Evolutionary conservation across 2,113 vertebrate genomes (phyloP).

Genomic region (Odocoileus virginianus): DNA sequence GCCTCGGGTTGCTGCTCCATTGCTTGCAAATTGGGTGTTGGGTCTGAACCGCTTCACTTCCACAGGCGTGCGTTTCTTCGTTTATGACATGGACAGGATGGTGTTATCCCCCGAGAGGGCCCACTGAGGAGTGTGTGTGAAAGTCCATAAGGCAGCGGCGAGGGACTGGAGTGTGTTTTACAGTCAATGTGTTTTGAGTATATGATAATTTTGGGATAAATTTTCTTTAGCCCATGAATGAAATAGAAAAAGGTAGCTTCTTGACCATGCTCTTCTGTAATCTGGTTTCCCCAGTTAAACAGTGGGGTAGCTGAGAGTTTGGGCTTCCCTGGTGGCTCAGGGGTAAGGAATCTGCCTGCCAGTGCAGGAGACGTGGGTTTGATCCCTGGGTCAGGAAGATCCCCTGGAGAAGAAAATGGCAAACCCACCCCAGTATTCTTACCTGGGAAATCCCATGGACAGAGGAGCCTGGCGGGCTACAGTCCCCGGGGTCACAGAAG

Average conservation of each 20-base stretch:
- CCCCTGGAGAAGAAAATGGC: not conserved
- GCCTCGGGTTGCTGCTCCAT: not conserved
- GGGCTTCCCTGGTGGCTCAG: not conserved
- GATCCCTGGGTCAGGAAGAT: not conserved
- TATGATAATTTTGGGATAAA: not conserved
- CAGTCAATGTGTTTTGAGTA: not conserved
- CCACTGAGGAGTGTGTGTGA: fast-evolving
- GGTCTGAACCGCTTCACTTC: not conserved
- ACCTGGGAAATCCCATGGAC: not conserved
- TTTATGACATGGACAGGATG: not conserved
- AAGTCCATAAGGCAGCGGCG: fast-evolving
- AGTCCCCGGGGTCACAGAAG: not conserved
- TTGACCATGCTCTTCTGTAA: not conserved
- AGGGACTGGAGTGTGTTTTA: not conserved
- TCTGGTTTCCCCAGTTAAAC: not conserved
- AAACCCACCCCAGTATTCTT: not conserved
- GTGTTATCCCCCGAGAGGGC: not conserved
- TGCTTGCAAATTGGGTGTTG: not conserved
- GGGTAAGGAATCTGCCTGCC: not conserved
- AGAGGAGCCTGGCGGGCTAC: not conserved
- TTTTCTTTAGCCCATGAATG: not conserved
- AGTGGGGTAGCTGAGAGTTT: not conserved
- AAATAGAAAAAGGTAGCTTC: not conserved
- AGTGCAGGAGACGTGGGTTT: not conserved
- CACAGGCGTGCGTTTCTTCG: fast-evolving